Evolutionary conservation across 2,113 vertebrate species (phyloP), one percentile per base, ranked within the genome.

Genomic region (Hiodon tergisus): DNA sequence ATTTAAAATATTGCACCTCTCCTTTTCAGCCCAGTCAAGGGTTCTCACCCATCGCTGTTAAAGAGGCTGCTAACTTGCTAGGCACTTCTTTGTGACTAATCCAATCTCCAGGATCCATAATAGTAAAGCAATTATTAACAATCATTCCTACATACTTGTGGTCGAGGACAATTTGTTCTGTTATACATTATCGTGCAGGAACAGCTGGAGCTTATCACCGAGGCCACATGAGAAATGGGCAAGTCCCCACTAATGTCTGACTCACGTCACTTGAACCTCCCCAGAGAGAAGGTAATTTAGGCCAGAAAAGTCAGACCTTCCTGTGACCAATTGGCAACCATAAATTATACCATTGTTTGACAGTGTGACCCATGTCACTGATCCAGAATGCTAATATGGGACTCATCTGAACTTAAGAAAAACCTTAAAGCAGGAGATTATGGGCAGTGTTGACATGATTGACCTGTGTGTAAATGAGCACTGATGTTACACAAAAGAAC

Each of bases 161-260:
- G 78, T 69, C 73, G 82, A 81, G 67, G 74, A 77, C 3, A 62
- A 78, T 71, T 76, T 74, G 77, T 7, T 52, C 46, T 77, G 53
- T 75, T 62, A 48, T 52, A 75, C 54, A 54, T 73, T 82, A 81
- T 76, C 71, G 79, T 67, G 65, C 78, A 81, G 47, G 69, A 86
- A 87, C 86, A 89, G 86, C 73, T 87, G 88, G 75, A 77, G 82
- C 85, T 81, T 83, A 86, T 88, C 75, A 83, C n/a, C 58, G 75
- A 63, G 78, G 57, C 16, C 78, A 82, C 77, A 77, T 78, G 86
- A 85, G 73, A 78, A 82, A 81, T 78, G 58, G 71, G 72, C 78
- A 76, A 77, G 81, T 82, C 83, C 31, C 80, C 74, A 79, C 72
- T 80, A 84, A 84, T 77, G 69, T 79, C 82, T 80, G 84, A 80